Base-by-base conservation (phyloP, 1,140 invertebrate species). In the Meloidogyne exigua region DNA sequence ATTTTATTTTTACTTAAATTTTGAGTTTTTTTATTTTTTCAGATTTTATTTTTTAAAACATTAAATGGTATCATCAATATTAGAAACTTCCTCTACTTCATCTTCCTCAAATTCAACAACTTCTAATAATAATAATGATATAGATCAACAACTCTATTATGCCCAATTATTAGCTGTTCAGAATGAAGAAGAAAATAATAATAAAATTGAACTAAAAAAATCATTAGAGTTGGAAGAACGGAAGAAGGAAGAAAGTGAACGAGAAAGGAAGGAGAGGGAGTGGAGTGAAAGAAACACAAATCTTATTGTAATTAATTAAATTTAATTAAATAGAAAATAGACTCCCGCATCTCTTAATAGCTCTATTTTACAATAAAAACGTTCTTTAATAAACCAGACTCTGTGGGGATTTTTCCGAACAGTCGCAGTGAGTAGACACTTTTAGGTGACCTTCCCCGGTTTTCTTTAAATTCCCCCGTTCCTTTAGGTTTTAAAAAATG, bases 281-380 rank as follows among this genome's bases (percentile, higher is more conserved):
- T 42, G 32, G 13, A 70, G 32, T n/a, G 81, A 82, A 49, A 36
- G 68, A 32, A 80, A 76, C 23, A 90, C 89, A n/a, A 99, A 99
- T 90, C 91, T 99, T 79, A 99, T 99, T 88, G 96, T 99, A 57
- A 44, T 57, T n/a, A 15, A 1, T 57, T 57, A 32, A 32, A 3
- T 32, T 32, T 32, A n/a, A n/a, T 32, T 32, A 32, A 32, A 3
- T 32, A 32, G 7, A 32, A 32, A 32, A 32, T 32, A n/a, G n/a
- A n/a, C n/a, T n/a, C n/a, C n/a, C n/a, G n/a, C n/a, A n/a, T n/a
- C n/a, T n/a, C n/a, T n/a, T n/a, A n/a, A n/a, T n/a, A n/a, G n/a
- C n/a, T n/a, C n/a, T n/a, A n/a, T n/a, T n/a, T n/a, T n/a, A n/a
- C n/a, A 32, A 32, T 32, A 32, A 32, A 32, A 32, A 32, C 2